Conservation (phyloP, 2,888 invertebrate species). For the Leucophenga montana region DNA sequence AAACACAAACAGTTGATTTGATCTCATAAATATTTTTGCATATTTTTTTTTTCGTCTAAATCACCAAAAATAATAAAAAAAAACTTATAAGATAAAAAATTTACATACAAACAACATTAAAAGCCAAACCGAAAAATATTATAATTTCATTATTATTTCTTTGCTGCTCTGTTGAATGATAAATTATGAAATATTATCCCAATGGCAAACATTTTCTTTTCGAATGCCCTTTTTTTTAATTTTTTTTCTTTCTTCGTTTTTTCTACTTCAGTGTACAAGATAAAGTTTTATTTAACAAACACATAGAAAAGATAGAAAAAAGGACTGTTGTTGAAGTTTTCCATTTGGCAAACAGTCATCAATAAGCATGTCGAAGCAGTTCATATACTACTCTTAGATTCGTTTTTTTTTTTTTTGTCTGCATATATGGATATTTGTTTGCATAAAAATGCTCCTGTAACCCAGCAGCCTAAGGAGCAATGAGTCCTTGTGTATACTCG, state of each 20-base stretch:
- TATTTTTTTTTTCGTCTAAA: slow-evolving; percentile 3
- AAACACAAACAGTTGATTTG: background rate
- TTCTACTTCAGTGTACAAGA: slow-evolving; percentile 15
- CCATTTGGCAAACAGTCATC: slow-evolving; percentile 45
- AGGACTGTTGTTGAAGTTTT: slow-evolving; percentile 25
- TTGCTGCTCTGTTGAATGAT: slow-evolving; percentile 24
- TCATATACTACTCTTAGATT: no score
- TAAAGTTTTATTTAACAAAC: slow-evolving; percentile 37
- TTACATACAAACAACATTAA: slow-evolving; percentile 31
- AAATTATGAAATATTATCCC: slow-evolving; percentile 36
- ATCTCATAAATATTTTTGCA: background rate
- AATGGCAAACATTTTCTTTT: slow-evolving; percentile 24
- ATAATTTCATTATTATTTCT: slow-evolving; percentile 36
- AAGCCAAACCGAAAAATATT: slow-evolving; percentile 26
- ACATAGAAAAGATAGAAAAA: background rate
- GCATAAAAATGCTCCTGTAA: slow-evolving; percentile 13
- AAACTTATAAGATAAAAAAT: background rate
- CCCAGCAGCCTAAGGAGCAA: background rate
- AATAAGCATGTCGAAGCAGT: slow-evolving; percentile 39
- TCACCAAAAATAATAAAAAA: background rate
- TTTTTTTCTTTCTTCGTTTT: slow-evolving; percentile 9
- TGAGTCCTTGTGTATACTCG: slow-evolving; percentile 27
- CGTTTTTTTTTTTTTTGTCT: no score
- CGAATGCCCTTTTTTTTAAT: background rate
- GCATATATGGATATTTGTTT: background rate